Conservation (phyloP, 2,888 invertebrate species). For the Troglohyphantes excavatus region DNA sequence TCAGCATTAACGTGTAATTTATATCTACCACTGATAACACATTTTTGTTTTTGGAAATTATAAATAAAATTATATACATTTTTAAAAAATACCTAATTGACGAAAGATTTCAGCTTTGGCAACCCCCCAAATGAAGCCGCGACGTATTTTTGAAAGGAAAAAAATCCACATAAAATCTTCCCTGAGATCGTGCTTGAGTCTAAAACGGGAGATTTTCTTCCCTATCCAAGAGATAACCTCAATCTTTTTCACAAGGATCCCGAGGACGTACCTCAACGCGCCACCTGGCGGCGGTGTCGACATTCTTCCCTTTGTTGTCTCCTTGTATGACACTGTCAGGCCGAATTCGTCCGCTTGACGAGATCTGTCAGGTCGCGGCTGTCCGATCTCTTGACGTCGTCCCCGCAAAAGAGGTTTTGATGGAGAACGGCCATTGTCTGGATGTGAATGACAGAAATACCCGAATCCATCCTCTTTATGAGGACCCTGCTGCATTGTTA, state of each 20-base stretch:
- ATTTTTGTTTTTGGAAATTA: no score
- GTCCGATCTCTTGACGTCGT: conserved; percentile 39
- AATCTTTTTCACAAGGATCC: not conserved
- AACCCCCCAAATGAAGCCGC: no score
- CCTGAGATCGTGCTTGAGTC: no score
- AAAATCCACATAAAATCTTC: no score
- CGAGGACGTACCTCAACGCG: conserved; percentile 11
- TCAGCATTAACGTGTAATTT: no score
- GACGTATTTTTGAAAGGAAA: no score
- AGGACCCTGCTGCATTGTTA: not conserved
- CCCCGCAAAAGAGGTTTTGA: conserved; percentile 14
- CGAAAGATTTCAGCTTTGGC: no score
- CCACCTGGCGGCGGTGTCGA: conserved; percentile 71
- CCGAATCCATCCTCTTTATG: not conserved
- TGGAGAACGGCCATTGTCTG: conserved; percentile 68
- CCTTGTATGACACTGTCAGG: conserved; percentile 71
- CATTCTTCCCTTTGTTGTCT: conserved; percentile 66
- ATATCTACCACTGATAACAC: no score
- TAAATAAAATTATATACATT: no score
- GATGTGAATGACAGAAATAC: conserved; percentile 54
- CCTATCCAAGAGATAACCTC: not conserved
- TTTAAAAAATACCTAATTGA: no score
- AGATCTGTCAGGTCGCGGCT: conserved; percentile 61
- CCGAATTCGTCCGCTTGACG: conserved; percentile 74
- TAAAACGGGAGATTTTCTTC: not conserved